phyloP scores from a whole-genome alignment of 2,888 invertebrate genomes.

The Sycophila texana region DNA sequence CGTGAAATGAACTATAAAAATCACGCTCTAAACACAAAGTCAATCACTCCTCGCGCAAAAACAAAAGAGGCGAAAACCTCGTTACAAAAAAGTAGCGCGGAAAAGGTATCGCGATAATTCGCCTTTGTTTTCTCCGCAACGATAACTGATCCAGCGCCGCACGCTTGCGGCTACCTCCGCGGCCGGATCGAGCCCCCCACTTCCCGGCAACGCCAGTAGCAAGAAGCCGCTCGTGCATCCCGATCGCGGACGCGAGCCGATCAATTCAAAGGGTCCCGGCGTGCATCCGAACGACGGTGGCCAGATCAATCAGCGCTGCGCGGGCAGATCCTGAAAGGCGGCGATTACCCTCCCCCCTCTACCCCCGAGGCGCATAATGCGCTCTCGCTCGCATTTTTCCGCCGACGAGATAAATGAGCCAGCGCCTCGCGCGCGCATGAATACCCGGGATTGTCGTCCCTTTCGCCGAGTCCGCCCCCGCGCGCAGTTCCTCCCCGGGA shows the following conservation, averaged over 20 bases:
- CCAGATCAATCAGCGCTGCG: constrained; percentile 9
- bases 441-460: constrained; percentile 5
- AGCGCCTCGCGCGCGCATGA: constrained; percentile 5
- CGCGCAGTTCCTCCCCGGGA: neutral
- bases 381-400: constrained; percentile 6
- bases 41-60: too few species aligned
- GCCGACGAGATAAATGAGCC: constrained; percentile 31
- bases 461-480: neutral
- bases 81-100: neutral
- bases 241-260: neutral
- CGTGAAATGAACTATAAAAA: too few species aligned
- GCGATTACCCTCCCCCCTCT: neutral
- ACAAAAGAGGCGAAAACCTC: too few species aligned
- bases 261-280: neutral
- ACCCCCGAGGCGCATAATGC: neutral
- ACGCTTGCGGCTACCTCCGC: neutral
- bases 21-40: too few species aligned
- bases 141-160: neutral
- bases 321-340: neutral
- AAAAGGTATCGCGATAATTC: neutral
- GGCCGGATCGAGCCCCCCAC: neutral
- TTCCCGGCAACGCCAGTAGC: constrained; percentile 11
- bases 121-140: neutral
- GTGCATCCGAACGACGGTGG: constrained; percentile 6
- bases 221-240: too few species aligned